Base-by-base conservation (phyloP, 2,888 invertebrate genomes). In the Cantharis flavilabris region DNA sequence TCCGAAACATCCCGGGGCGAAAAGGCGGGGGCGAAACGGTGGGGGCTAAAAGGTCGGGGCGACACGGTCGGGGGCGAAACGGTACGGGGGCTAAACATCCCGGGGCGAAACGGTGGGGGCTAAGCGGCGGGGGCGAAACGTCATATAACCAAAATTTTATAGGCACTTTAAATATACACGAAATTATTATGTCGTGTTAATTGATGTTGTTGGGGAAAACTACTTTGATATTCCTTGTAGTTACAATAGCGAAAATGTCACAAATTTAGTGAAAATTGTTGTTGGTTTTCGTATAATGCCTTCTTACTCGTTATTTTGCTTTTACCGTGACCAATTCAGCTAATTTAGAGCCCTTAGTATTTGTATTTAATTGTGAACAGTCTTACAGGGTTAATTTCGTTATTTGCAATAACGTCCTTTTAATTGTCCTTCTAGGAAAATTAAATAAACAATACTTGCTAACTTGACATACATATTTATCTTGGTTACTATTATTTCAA, bases 341-440 rank as follows among this genome's bases (percentile, higher is more conserved):
- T 74, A 69, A 72, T 76, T 76, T 73, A 71, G 71, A 71, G 69
- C 74, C 69, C 74, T 77, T 77, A 69, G 69, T 64, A 67, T 65
- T 69, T 71, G 71, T 71, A 71, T 67, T 76, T 77, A 77, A 77
- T 77, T 73, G 77, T 74, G 75, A 77, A 74, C 77, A 77, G 74
- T 77, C 74, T 70, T 73, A 69, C 71, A 30, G 70, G 64, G 49
- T 63, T 23, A 64, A 74, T 70, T 74, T 71, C 71, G 75, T 62
- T 70, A 71, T 75, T 75, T 71, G 62, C 23, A 71, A 70, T 75
- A 75, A 75, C 70, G 64, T 65, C 63, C 65, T 75, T 75, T 75
- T 75, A 71, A 75, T 75, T 75, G 33, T 62, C n/a, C 26, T n/a
- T 9, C 16, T 75, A 20, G 64, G 49, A 23, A 67, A 71, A 75